Percentiles rank a stretch among this genome's conserved stretches.
Conservation (phyloP, 2,797 vertebrate genomes). For the Anas bernieri region DNA sequence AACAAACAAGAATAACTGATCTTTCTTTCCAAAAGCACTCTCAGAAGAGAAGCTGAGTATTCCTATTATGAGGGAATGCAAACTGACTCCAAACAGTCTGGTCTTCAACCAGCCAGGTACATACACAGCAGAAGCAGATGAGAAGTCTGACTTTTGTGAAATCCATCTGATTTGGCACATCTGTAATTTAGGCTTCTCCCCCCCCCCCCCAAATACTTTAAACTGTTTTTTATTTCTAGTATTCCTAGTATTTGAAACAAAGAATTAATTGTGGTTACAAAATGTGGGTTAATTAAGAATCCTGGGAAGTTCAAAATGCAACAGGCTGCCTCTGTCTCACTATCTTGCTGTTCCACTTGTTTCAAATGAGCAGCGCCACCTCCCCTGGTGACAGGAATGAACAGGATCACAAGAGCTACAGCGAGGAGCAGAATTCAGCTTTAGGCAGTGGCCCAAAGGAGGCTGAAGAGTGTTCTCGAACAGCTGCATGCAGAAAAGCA, state of each 20-base stretch:
- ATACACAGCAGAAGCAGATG: background rate
- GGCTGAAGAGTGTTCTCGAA: background rate
- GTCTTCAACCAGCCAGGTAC: background rate
- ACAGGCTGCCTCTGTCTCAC: background rate
- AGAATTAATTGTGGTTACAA: background rate
- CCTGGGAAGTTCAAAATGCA: background rate
- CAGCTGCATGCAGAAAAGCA: background rate
- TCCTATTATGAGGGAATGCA: background rate
- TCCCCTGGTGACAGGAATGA: background rate
- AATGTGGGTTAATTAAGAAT: background rate
- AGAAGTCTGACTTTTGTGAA: background rate
- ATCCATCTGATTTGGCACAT: background rate
- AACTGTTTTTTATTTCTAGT: background rate
- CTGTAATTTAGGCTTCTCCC: background rate
- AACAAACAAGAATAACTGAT: background rate
- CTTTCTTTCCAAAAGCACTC: background rate
- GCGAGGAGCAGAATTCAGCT: background rate
- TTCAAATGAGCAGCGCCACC: background rate
- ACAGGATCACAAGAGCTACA: background rate
- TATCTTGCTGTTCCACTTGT: background rate
- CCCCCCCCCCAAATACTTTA: background rate
- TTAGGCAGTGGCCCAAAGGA: background rate
- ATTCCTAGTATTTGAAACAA: background rate
- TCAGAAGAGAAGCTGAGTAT: background rate
- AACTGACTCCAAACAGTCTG: background rate